phyloP scores from a whole-genome alignment of 2,113 vertebrate species.

The Thomomys bottae region DNA sequence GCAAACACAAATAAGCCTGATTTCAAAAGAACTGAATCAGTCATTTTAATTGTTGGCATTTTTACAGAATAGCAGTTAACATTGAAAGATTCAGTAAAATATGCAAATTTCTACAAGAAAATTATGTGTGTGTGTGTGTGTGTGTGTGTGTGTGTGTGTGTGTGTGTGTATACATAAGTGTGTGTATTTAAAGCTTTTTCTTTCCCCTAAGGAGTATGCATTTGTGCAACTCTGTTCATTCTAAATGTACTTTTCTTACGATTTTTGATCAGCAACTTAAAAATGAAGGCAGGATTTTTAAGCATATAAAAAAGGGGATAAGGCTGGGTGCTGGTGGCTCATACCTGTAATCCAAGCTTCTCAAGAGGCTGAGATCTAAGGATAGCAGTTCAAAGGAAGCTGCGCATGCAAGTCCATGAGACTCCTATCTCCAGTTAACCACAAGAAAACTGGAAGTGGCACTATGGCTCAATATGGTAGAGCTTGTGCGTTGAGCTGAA shows the following conservation, averaged over 20 bases:
- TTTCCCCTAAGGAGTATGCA: neutral
- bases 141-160: neutral
- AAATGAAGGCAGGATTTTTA: neutral
- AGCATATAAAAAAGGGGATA: neutral
- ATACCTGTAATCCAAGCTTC: too few relatives aligned
- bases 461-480: too few relatives aligned
- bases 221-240: neutral
- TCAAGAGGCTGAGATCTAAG: too few relatives aligned
- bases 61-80: slow-evolving; percentile 22
- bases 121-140: neutral
- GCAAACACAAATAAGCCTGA: neutral
- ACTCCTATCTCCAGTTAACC: too few relatives aligned
- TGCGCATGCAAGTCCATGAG: too few relatives aligned
- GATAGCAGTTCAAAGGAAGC: too few relatives aligned
- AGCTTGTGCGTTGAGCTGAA: too few relatives aligned
- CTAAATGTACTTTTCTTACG: neutral
- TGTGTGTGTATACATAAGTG: neutral
- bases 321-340: too few relatives aligned
- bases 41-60: neutral
- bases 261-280: slow-evolving; percentile 11
- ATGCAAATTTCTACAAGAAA: neutral
- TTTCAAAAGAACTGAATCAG: neutral
- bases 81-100: neutral
- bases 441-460: too few relatives aligned
- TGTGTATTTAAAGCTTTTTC: neutral